Percentiles rank a stretch among this genome's conserved stretches.
Conservation (phyloP, 2,113 vertebrate species). For the Vireo altiloquus region DNA sequence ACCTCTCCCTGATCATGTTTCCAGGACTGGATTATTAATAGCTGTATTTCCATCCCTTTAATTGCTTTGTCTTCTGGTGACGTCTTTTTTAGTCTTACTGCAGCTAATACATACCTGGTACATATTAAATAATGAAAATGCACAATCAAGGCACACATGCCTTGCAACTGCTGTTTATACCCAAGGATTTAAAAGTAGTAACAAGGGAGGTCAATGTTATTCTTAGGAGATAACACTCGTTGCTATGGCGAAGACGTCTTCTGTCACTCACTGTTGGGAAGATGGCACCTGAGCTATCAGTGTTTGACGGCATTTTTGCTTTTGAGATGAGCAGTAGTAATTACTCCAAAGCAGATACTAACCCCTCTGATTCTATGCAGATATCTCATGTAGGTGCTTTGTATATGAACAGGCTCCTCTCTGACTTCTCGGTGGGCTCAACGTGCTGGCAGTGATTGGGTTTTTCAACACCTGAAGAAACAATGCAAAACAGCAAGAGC, state of each 20-base stretch:
- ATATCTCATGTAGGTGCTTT: background rate
- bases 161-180: constrained; percentile 54
- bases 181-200: constrained; percentile 64
- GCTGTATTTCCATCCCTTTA: constrained; percentile 26
- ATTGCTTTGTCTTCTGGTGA: constrained; percentile 48
- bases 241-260: constrained; percentile 70
- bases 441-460: rapidly evolving
- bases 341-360: background rate
- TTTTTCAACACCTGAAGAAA: background rate
- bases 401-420: background rate
- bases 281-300: constrained; percentile 38
- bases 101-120: background rate
- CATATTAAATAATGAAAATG: constrained; percentile 58
- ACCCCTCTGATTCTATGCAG: background rate
- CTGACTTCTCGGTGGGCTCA: background rate
- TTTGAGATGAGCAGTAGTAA: constrained; percentile 30
- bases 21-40: constrained; percentile 9
- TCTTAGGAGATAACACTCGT: constrained; percentile 66
- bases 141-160: constrained; percentile 17
- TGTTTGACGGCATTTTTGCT: constrained; percentile 52
- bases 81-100: constrained; percentile 39
- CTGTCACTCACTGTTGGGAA: constrained; percentile 67
- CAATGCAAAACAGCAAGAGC: background rate
- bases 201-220: constrained; percentile 68
- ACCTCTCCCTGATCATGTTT: background rate